Evolutionary conservation across 1,140 invertebrate genomes (phyloP).

Genomic region (Achatina immaculata): DNA sequence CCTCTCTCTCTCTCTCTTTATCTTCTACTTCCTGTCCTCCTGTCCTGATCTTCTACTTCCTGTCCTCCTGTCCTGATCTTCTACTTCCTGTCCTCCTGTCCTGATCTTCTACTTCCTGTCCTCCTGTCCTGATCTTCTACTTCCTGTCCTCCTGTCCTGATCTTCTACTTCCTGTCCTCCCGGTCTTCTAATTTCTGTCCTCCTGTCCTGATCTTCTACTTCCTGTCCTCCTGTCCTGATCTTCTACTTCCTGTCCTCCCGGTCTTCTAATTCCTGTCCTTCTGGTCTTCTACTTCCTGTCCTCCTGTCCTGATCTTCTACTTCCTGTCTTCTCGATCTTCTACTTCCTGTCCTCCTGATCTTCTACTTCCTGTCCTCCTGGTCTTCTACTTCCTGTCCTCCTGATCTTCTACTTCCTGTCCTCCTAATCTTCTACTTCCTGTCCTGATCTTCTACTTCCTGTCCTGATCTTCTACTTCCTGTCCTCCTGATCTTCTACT

Average conservation of each 20-base stretch:
- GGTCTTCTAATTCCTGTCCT: neutral
- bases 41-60: neutral
- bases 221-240: neutral
- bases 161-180: neutral
- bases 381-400: too few relatives aligned
- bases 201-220: neutral
- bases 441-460: too few relatives aligned
- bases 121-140: slow-evolving; percentile 2
- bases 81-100: neutral
- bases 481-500: neutral
- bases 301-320: too few relatives aligned
- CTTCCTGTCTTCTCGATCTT: too few relatives aligned
- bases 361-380: too few relatives aligned
- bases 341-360: too few relatives aligned
- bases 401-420: too few relatives aligned
- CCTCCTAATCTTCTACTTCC: too few relatives aligned
- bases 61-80: slow-evolving; percentile 1
- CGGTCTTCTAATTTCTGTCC: neutral
- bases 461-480: slow-evolving; percentile 1
- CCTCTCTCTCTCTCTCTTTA: neutral
- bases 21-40: slow-evolving; percentile 1
- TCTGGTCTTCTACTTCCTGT: neutral
- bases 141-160: neutral
- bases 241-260: neutral
- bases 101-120: neutral